Conservation (phyloP, 2,888 invertebrate species). For the Sinohyriopsis cumingii region DNA sequence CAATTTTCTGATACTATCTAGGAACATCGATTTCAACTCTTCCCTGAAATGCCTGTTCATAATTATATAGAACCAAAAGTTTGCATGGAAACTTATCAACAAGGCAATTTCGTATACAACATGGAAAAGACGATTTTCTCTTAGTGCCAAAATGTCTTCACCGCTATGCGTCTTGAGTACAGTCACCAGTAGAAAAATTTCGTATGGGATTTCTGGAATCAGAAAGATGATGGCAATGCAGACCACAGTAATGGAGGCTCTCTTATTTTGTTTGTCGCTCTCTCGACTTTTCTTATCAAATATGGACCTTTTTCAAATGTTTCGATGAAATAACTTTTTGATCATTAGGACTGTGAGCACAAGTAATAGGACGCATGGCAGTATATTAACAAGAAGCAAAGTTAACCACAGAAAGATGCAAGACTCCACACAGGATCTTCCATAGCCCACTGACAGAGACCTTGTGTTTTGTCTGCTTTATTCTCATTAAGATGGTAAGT, state of each 20-base stretch:
- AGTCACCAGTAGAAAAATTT: conserved; percentile 20
- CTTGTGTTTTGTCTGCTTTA: conserved; percentile 11
- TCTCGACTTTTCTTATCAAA: conserved; percentile 11
- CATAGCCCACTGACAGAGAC: conserved; percentile 12
- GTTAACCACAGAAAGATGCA: conserved; percentile 11
- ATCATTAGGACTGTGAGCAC: too few species aligned
- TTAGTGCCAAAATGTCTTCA: conserved; percentile 1
- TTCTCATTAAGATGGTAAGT: conserved; percentile 11
- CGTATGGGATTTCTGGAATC: conserved; percentile 37
- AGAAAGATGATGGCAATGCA: conserved; percentile 32
- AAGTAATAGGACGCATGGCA: conserved; percentile 28
- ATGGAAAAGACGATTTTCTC: conserved; percentile 15
- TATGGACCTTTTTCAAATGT: too few species aligned
- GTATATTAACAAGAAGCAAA: conserved; percentile 12
- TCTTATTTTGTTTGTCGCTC: conserved; percentile 14
- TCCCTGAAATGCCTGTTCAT: conserved; percentile 11
- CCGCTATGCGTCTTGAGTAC: conserved; percentile 7
- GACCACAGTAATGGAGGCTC: conserved; percentile 29
- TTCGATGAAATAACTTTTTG: too few species aligned
- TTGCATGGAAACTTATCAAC: conserved; percentile 25
- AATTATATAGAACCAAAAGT: conserved; percentile 27
- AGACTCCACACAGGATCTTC: conserved; percentile 3
- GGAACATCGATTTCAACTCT: not conserved
- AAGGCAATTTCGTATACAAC: conserved; percentile 14
- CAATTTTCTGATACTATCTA: too few species aligned